A percentile compares a stretch with the other conserved stretches of the same genome.
phyloP scores from a whole-genome alignment of 1,140 invertebrate species.

The Nautilus pompilius region DNA sequence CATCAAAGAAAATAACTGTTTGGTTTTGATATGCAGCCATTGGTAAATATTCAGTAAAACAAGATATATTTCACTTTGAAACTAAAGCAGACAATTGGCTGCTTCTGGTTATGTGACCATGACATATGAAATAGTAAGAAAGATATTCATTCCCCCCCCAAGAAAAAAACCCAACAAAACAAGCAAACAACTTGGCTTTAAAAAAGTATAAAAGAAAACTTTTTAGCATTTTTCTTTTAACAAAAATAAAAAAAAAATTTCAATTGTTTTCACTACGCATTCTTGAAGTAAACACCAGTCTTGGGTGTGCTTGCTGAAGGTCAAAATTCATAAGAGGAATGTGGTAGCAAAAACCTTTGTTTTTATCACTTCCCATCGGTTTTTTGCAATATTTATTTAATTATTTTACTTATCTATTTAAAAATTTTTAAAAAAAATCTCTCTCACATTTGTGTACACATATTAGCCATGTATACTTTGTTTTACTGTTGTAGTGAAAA shows the following conservation, averaged over 20 bases:
- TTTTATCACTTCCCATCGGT: neutral
- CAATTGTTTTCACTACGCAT: neutral
- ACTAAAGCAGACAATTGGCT: neutral
- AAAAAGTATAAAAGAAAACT: neutral
- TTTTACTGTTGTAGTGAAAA: conserved; percentile 50
- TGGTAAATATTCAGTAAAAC: neutral
- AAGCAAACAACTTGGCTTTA: too few relatives aligned
- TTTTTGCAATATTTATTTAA: neutral
- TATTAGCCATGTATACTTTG: neutral
- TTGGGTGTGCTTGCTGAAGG: neutral
- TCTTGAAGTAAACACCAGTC: neutral
- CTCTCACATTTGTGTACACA: neutral
- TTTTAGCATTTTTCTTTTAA: neutral
- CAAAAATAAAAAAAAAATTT: neutral
- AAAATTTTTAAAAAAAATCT: neutral
- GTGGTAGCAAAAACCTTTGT: neutral
- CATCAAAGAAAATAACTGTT: neutral
- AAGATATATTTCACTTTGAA: neutral
- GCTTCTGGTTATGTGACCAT: too few relatives aligned
- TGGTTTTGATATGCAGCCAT: neutral
- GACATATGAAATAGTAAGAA: too few relatives aligned
- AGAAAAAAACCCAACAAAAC: too few relatives aligned
- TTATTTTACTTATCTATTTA: neutral
- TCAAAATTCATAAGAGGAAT: neutral
- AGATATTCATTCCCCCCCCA: too few relatives aligned